phyloP scores from a whole-genome alignment of 1,140 invertebrate genomes.

The Aphelinus atriplicis region DNA sequence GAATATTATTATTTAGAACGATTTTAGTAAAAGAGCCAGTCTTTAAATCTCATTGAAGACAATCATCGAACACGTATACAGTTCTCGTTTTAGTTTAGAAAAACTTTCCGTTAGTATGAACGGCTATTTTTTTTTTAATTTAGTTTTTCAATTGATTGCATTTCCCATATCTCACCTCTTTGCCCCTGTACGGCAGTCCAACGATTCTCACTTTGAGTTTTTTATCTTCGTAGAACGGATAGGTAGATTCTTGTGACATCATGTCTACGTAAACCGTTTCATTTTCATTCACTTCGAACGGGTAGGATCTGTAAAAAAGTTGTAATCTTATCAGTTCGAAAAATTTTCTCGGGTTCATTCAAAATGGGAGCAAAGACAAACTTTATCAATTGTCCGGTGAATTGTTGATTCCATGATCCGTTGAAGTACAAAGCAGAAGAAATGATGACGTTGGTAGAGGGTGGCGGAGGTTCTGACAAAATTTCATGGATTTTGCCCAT shows the following conservation, averaged over 20 bases:
- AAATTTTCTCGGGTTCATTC: neutral
- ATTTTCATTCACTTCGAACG: slow-evolving; percentile 55
- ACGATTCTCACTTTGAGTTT: slow-evolving; percentile 71
- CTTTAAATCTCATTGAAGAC: no score
- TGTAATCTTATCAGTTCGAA: neutral
- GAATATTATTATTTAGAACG: no score
- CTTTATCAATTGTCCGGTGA: slow-evolving; percentile 62
- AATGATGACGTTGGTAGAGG: slow-evolving; percentile 72
- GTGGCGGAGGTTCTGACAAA: slow-evolving; percentile 62
- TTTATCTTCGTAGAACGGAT: slow-evolving; percentile 69
- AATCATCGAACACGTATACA: no score
- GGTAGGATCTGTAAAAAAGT: neutral
- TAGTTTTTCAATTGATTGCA: no score
- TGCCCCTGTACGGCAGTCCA: slow-evolving; percentile 77
- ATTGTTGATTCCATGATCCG: slow-evolving; percentile 79
- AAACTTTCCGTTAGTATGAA: no score
- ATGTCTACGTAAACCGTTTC: slow-evolving; percentile 68
- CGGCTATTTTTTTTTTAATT: no score
- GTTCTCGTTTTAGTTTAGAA: no score
- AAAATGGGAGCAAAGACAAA: neutral
- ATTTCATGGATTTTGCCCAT: slow-evolving; percentile 73
- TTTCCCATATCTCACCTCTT: slow-evolving; percentile 50
- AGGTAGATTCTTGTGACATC: slow-evolving; percentile 72
- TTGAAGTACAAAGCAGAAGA: slow-evolving; percentile 83
- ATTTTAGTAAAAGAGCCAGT: no score